Conservation (phyloP, 2,113 vertebrate species). For the Apodemus speciosus region DNA sequence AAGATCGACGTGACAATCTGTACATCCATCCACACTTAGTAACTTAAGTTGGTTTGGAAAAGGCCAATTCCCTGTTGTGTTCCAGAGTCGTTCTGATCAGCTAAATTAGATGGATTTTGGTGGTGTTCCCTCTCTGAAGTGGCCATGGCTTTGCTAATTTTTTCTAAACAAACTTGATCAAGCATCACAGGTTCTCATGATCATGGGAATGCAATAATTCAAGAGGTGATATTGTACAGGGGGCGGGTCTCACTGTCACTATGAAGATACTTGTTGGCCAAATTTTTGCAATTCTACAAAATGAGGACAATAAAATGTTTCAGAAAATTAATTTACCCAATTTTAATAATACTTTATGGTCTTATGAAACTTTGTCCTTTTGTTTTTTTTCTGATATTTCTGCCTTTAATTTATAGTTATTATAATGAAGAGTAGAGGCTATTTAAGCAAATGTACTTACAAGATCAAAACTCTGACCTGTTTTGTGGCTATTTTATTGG, state of each 20-base stretch:
- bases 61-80: background rate
- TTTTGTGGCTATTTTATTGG: slow-evolving; percentile 9
- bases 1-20: background rate
- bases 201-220: background rate
- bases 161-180: background rate
- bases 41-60: background rate
- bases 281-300: slow-evolving; percentile 11
- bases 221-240: background rate
- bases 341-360: background rate
- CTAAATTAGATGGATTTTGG: background rate
- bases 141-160: background rate
- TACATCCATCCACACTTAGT: background rate
- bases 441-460: background rate
- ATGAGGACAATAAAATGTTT: background rate
- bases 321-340: slow-evolving; percentile 17
- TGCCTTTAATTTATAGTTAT: slow-evolving; percentile 29
- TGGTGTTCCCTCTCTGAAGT: background rate
- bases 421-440: background rate
- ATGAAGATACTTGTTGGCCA: background rate
- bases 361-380: background rate
- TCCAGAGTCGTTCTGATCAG: background rate
- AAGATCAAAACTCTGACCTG: background rate
- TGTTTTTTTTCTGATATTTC: background rate
- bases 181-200: background rate
- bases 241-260: background rate